Conservation (phyloP, 2,797 vertebrate genomes). For the Bradypodion ventrale region DNA sequence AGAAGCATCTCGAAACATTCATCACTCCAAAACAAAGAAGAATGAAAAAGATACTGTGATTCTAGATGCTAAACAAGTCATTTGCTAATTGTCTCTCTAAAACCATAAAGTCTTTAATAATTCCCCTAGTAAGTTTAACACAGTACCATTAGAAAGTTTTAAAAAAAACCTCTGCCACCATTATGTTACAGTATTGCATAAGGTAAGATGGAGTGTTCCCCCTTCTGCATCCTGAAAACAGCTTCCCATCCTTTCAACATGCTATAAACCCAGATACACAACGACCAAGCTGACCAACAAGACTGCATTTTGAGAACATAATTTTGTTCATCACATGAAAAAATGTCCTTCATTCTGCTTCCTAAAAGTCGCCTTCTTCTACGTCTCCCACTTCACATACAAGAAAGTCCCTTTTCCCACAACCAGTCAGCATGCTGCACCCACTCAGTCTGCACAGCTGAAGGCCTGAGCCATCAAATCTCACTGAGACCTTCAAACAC, state of each 20-base stretch:
- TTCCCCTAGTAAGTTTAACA: neutral
- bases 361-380: slow-evolving; percentile 48
- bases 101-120: slow-evolving; percentile 22
- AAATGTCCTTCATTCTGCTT: slow-evolving; percentile 40
- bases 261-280: slow-evolving; percentile 30
- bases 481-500: slow-evolving; percentile 46
- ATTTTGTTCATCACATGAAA: neutral
- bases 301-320: neutral
- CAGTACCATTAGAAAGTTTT: slow-evolving; percentile 39
- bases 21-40: neutral
- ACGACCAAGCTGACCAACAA: neutral
- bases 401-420: slow-evolving; percentile 42
- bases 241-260: slow-evolving; percentile 45
- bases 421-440: slow-evolving; percentile 57
- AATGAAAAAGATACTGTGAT: neutral
- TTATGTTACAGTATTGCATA: slow-evolving; percentile 47
- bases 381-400: slow-evolving; percentile 53
- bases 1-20: slow-evolving; percentile 26
- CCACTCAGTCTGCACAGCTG: slow-evolving; percentile 43
- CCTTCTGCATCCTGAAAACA: slow-evolving; percentile 44
- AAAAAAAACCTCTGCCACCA: slow-evolving; percentile 51
- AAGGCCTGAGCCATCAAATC: slow-evolving; percentile 56
- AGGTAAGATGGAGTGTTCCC: slow-evolving; percentile 41
- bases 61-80: neutral
- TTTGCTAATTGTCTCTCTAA: slow-evolving; percentile 15